Conservation (phyloP, 2,113 vertebrate genomes). For the Petromus typicus region DNA sequence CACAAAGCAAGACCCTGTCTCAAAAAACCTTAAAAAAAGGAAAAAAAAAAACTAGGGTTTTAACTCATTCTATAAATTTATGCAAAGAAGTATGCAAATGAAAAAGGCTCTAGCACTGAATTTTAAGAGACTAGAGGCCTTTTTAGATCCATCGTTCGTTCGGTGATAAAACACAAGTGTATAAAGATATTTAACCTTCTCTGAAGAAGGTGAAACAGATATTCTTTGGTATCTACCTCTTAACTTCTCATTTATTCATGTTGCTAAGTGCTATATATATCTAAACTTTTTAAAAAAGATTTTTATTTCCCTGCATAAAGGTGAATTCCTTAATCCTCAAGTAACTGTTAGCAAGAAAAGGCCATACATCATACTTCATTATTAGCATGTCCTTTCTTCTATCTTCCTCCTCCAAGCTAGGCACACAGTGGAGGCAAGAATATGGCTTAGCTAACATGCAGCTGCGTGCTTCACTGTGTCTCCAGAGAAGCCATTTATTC, state of each 20-base stretch:
- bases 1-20: too few relatives aligned
- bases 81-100: constrained; percentile 34
- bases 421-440: too few relatives aligned
- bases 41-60: constrained; percentile 57
- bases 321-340: neutral
- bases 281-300: neutral
- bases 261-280: neutral
- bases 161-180: constrained; percentile 27
- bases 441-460: neutral
- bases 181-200: constrained; percentile 48
- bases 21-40: too few relatives aligned
- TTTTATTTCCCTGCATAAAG: constrained; percentile 5
- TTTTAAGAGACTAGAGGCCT: neutral
- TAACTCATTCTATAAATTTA: constrained; percentile 50
- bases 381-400: neutral
- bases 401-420: neutral
- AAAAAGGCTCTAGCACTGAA: neutral
- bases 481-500: neutral
- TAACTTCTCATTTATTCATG: neutral
- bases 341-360: neutral
- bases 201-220: constrained; percentile 38
- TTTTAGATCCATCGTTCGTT: neutral
- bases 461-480: neutral
- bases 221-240: neutral
- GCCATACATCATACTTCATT: neutral